Base-by-base conservation (phyloP, 2,888 invertebrate species). In the Ferrisia virgata region DNA sequence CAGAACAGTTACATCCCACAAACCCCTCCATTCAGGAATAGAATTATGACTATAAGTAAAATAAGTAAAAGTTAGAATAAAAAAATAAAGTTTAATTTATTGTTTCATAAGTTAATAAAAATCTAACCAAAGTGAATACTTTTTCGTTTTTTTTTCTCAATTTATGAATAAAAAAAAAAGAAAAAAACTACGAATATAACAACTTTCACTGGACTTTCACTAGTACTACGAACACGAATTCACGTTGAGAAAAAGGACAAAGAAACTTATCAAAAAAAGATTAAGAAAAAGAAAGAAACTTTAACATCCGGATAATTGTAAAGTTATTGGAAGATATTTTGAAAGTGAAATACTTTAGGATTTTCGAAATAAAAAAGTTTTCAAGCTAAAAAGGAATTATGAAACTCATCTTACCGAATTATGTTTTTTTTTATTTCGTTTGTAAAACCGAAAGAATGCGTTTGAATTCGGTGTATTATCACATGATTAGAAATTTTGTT, bases 1-100 rank as follows among this genome's bases (percentile, higher is more conserved):
- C 82, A 82, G 11, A 82, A 82, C 33, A 53, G 18, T 8, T 72
- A 72, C n/a, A 33, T 33, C n/a, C 36, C 69, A n/a, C 82, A 40
- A 15, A 72, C 39, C 22, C 18, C 40, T 28, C 39, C 31, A 11
- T 76, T 40, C 43, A 31, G 82, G 39, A 82, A 82, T 18, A 39
- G 72, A 22, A 82, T 82, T 5, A 43, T 82, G 82, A 82, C 82
- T 9, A 72, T 82, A 15, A 82, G 69, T 82, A 82, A 82, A 76
- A 82, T 82, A 25, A 69, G 28, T 40, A 69, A 82, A 82, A 39
- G 31, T n/a, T 82, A 31, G n/a, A n/a, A 69, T 0, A 15, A 31
- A 22, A 69, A 58, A 4, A 0, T 69, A 33, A 15, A 28, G 9
- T 72, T 33, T 33, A 15, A 72, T 72, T 33, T 72, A 72, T 47